These are phyloP conservation scores for Orussus abietinus DNA, from an alignment of 1,140 invertebrate species.

Conservation along the genomic window DNA sequence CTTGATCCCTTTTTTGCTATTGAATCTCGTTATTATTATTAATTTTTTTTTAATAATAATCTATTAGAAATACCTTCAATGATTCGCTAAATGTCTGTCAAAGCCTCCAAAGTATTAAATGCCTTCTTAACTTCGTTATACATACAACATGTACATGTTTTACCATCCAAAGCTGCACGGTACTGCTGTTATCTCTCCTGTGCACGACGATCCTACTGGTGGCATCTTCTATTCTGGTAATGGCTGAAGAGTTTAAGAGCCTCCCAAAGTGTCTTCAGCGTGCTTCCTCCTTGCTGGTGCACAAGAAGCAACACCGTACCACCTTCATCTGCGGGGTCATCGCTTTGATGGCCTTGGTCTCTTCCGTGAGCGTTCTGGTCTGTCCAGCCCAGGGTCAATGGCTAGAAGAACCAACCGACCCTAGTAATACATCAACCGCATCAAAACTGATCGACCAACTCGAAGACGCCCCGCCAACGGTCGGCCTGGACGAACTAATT, in stretches of 20 bases:
- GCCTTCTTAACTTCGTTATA: too few relatives aligned
- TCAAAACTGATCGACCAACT: conserved; percentile 9
- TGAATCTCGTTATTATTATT: too few relatives aligned
- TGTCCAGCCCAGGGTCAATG: conserved; percentile 26
- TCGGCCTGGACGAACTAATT: conserved; percentile 31
- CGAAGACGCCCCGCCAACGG: conserved; percentile 9
- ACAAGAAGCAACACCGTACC: conserved; percentile 66
- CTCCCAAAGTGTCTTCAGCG: conserved; percentile 62
- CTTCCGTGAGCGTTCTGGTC: conserved; percentile 40
- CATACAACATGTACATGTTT: too few relatives aligned
- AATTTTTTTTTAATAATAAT: too few relatives aligned
- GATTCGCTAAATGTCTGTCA: too few relatives aligned
- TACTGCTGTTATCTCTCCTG: conserved; percentile 57
- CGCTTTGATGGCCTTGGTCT: conserved; percentile 66
- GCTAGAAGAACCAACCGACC: conserved; percentile 1
- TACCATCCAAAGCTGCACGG: conserved; percentile 61
- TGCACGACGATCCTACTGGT: conserved; percentile 66
- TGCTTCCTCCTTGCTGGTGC: conserved; percentile 70
- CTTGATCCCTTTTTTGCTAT: too few relatives aligned
- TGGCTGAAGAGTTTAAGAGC: conserved; percentile 80
- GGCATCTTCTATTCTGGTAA: conserved; percentile 69
- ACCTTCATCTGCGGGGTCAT: conserved; percentile 78
- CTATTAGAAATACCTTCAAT: too few relatives aligned
- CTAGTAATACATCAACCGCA: too few relatives aligned
- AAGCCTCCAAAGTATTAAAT: too few relatives aligned